These are phyloP conservation scores for Saguinus midas DNA, from an alignment of 2,113 vertebrate species.

Conservation along the genomic window DNA sequence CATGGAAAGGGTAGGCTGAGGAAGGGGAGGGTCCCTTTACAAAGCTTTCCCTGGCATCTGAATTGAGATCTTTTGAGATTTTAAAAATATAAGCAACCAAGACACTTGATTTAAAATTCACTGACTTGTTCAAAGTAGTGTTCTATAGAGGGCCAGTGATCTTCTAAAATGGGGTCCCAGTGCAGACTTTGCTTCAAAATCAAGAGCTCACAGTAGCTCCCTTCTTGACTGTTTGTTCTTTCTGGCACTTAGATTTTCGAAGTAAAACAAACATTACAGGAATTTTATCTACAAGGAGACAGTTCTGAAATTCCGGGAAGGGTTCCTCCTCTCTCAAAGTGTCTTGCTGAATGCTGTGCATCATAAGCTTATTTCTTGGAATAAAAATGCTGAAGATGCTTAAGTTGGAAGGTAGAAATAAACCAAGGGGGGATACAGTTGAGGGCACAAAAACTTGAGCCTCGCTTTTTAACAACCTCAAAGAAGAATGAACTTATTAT, in stretches of 20 bases:
- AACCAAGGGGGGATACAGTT: neutral
- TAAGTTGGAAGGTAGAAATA: constrained; percentile 11
- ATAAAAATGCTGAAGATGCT: neutral
- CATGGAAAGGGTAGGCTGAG: neutral
- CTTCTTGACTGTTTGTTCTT: neutral
- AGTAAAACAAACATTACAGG: neutral
- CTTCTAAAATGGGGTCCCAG: neutral
- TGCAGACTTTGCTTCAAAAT: neutral
- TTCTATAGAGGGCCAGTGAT: neutral
- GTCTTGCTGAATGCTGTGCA: neutral
- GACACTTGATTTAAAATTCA: constrained; percentile 22
- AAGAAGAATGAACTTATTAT: neutral
- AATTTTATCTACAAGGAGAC: neutral
- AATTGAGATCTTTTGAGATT: constrained; percentile 31
- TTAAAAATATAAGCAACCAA: constrained; percentile 22
- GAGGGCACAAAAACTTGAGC: neutral
- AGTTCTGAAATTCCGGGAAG: neutral
- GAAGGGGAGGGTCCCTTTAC: neutral
- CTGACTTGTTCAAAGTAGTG: neutral
- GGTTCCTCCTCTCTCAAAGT: neutral
- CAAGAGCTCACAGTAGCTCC: neutral
- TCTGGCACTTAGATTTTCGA: neutral
- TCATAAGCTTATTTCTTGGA: neutral
- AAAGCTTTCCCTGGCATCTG: neutral
- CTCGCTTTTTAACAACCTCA: neutral